Evolutionary conservation across 1,140 invertebrate genomes (phyloP), one percentile per base, ranked within the genome.

Genomic region (Heliconius eleuchia): DNA sequence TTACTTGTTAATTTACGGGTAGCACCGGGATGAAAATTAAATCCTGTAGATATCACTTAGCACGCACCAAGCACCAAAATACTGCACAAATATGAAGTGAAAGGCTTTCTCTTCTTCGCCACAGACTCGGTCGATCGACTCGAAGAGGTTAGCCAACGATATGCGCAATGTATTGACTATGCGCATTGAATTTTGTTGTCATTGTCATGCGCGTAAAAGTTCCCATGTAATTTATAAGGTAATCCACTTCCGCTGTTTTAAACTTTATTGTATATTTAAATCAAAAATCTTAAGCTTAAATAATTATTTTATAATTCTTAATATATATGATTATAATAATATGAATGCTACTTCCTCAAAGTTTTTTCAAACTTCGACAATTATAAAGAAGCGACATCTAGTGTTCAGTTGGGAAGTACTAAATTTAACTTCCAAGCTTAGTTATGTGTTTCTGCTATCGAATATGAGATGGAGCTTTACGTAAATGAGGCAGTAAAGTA

Each of bases 131-230:
- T 93, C 89, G 90, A 93, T 92, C 90, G 89, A 89, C 87, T 91
- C 88, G 82, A 84, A 91, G 88, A 91, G 91, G 91, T 94, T 92
- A 92, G 88, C 86, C 82, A 87, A 86, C 80, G 88, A 92, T 92
- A 94, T 94, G 92, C 92, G 92, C 92, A 94, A 94, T 92, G 90
- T 91, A 91, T 91, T 92, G 92, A 94, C 89, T 94, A 93, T 94
- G 92, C 92, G 92, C 92, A 94, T 87, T 94, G 85, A 91, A 86
- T 85, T 86, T 86, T 80, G 76, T 82, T 87, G 85, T 84, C 84
- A 88, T 87, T 88, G 87, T 84, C 92, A 94, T 94, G 92, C 92
- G 92, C 92, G 87, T 84, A 84, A 72, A 66, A 66, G 1, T 30
- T 66, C 60, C 3, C 60, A 66, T 66, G 13, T 66, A 66, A 27